Evolutionary conservation across 53 echinoderm and acorn worm species (phyloP).

Genomic region (Temnopleurus reevesii): DNA sequence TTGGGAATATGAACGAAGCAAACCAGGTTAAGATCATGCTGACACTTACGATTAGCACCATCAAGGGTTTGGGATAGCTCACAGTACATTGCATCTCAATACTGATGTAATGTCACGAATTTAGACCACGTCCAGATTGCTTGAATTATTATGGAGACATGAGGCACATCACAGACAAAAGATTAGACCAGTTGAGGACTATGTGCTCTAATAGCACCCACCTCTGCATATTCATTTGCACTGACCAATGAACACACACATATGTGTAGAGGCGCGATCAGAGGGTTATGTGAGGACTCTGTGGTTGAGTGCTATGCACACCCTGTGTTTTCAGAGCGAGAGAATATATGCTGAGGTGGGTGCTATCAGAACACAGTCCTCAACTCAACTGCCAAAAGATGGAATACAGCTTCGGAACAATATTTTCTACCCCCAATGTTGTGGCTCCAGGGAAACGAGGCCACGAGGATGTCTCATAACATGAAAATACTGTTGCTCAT

Average conservation of each 20-base stretch:
- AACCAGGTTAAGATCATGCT: neutral
- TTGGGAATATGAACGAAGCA: neutral
- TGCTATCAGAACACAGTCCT: too few species aligned
- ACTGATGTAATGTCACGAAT: conserved; percentile 8
- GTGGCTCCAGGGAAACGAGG: neutral
- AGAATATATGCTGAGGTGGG: too few species aligned
- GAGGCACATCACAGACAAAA: neutral
- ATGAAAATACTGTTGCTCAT: neutral
- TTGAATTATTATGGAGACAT: conserved; percentile 9
- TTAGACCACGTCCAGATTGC: conserved; percentile 14
- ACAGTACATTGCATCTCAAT: neutral
- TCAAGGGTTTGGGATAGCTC: neutral
- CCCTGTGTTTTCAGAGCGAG: too few species aligned
- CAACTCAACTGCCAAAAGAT: too few species aligned
- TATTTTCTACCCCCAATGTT: neutral
- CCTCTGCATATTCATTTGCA: too few species aligned
- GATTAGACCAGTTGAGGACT: too few species aligned
- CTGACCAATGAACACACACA: too few species aligned
- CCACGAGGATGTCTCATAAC: neutral
- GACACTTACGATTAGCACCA: conserved; percentile 46
- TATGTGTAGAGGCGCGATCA: too few species aligned
- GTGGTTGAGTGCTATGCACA: too few species aligned
- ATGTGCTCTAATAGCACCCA: too few species aligned
- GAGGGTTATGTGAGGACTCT: too few species aligned
- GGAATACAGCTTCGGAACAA: neutral